Evolutionary conservation across 2,113 vertebrate species (phyloP).

Genomic region (Ceyx melanurus): DNA sequence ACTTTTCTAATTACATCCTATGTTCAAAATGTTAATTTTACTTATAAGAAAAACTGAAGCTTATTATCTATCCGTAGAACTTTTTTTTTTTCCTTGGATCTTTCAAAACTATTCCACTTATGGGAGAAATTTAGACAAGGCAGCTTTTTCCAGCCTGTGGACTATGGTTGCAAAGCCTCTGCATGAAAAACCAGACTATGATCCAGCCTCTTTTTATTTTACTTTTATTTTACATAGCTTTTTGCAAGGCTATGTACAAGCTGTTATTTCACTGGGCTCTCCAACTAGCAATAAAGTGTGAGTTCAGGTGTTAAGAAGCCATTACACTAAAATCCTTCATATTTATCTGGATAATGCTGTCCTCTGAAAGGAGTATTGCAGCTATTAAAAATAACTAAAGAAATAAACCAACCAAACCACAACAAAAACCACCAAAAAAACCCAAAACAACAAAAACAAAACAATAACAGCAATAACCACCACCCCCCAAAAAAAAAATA

Average conservation of each 20-base stretch:
- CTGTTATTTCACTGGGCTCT: not conserved
- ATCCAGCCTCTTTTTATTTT: not conserved
- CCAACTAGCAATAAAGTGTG: not conserved
- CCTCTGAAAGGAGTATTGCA: not conserved
- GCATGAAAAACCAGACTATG: not conserved
- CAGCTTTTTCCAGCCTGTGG: not conserved
- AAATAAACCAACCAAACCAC: too few species aligned
- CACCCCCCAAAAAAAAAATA: not conserved
- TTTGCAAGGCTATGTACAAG: not conserved
- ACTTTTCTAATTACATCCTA: not conserved
- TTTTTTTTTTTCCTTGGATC: not conserved
- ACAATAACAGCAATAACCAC: too few species aligned
- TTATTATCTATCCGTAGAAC: not conserved
- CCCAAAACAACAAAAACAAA: not conserved
- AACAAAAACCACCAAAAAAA: too few species aligned
- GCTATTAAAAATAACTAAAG: not conserved
- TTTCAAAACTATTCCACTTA: not conserved
- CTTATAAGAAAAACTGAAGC: not conserved
- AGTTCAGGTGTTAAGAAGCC: not conserved
- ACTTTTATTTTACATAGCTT: not conserved
- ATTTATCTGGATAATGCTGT: not conserved
- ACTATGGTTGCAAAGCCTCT: not conserved
- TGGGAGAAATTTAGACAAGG: not conserved
- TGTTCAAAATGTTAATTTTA: not conserved
- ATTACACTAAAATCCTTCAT: not conserved